Base-by-base conservation (phyloP, 2,113 vertebrate genomes). In the Ctenomys sociabilis region DNA sequence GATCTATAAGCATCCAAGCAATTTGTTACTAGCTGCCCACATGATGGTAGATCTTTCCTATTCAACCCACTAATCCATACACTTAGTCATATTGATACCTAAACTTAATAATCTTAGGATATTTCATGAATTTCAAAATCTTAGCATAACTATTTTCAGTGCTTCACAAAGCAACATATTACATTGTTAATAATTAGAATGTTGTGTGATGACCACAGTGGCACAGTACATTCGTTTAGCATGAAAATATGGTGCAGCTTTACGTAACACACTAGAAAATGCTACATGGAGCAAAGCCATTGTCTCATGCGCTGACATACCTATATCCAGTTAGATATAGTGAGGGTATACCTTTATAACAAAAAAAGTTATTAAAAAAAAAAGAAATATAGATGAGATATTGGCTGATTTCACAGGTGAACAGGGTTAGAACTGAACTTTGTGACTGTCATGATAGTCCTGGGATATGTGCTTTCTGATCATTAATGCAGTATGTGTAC, bases 371-470 rank as follows among this genome's bases (percentile, higher is more conserved):
- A n/a, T n/a, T n/a, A n/a, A 40, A 24, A 40, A 52, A 80, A 85
- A 75, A 0, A 70, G 5, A 66, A 49, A 49, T 10, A 52, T n/a
- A n/a, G n/a, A n/a, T n/a, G n/a, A n/a, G n/a, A n/a, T n/a, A 80
- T 9, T 14, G 37, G 35, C 45, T 75, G 54, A 17, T 49, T 84
- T 85, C 81, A 61, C 13, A 52, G 13, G 73, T 17, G 8, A 80
- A 1, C 68, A 30, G 26, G 5, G 6, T 43, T 35, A 45, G 4
- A 35, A 52, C 2, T 72, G 6, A 2, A 3, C 13, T 52, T 83
- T 10, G 57, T 26, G 7, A 2, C 0, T 49, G 17, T 22, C 10
- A 26, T 9, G 28, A 11, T 12, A 0, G 2, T 30, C 28, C 17
- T 70, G 8, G 7, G 16, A 7, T 32, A 19, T 10, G 22, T 6